phyloP scores from a whole-genome alignment of 2,113 vertebrate genomes.

The Gallinago undulata region DNA sequence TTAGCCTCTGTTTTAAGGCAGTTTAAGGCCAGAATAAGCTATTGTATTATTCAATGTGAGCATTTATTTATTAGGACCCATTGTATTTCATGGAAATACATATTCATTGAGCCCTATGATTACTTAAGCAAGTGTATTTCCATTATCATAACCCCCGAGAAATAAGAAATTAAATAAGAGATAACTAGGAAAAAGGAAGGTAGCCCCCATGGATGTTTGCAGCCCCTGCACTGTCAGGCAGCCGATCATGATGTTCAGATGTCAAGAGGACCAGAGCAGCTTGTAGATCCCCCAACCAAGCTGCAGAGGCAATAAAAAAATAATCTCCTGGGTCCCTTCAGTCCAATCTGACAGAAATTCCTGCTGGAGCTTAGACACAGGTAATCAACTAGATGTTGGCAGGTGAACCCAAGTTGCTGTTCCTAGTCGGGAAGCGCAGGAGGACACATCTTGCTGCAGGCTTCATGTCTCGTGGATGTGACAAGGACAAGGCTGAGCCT shows the following conservation, averaged over 20 bases:
- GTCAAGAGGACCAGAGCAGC: background rate
- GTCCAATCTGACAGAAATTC: background rate
- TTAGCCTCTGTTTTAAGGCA: background rate
- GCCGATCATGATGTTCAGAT: background rate
- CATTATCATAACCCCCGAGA: background rate
- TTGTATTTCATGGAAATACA: background rate
- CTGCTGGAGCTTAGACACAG: background rate
- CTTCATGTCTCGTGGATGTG: background rate
- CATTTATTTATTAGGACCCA: background rate
- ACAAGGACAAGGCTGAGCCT: background rate
- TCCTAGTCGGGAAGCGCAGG: background rate
- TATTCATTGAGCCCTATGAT: background rate
- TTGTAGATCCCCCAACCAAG: background rate
- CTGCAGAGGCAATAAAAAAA: background rate
- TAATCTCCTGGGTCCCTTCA: background rate
- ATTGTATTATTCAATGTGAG: background rate
- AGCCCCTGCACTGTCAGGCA: background rate
- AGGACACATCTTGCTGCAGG: background rate
- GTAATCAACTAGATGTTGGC: background rate
- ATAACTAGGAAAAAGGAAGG: background rate
- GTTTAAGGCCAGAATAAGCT: background rate
- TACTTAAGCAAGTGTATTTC: background rate
- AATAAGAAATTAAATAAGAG: background rate
- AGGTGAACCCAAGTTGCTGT: background rate
- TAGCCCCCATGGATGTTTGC: background rate